These are phyloP conservation scores for Scolanthus callimorphus DNA, from an alignment of 92 coral and sea anemone genomes.

Conservation along the genomic window DNA sequence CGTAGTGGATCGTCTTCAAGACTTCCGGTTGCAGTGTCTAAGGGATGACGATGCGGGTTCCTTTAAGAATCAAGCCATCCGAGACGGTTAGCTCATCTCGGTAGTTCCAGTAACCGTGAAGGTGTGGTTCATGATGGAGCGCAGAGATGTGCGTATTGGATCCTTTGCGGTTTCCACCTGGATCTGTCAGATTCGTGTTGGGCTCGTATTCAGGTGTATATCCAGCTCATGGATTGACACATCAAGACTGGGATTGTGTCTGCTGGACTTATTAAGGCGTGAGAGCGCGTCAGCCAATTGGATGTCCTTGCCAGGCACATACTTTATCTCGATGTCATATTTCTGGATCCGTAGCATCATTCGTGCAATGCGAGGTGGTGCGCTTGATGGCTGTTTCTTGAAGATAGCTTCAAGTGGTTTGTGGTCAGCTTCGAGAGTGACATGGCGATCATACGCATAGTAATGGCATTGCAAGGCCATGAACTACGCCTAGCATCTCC, in stretches of 20 bases:
- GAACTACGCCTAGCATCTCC: constrained; percentile 60
- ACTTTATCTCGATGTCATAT: constrained; percentile 41
- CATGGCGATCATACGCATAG: constrained; percentile 56
- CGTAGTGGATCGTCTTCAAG: constrained; percentile 59
- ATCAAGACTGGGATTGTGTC: constrained; percentile 55
- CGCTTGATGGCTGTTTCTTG: constrained; percentile 45
- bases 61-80: constrained; percentile 54
- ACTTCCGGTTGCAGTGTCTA: constrained; percentile 42
- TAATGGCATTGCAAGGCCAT: constrained; percentile 50
- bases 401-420: constrained; percentile 58
- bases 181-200: constrained; percentile 11
- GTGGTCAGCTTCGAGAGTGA: constrained; percentile 56
- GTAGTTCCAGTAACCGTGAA: no score
- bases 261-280: constrained; percentile 49
- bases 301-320: constrained; percentile 55
- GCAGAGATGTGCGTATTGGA: constrained; percentile 29
- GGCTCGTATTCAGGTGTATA: constrained; percentile 52
- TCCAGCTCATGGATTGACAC: no score
- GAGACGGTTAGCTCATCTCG: no score
- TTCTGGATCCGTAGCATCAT: constrained; percentile 62
- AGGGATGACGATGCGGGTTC: constrained; percentile 47
- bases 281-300: constrained; percentile 55
- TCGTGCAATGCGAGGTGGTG: constrained; percentile 63
- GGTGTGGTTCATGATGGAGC: constrained; percentile 38
- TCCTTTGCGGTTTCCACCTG: constrained; percentile 49